Conservation (phyloP, 92 coral and sea anemone species). For the Ricordea florida region DNA sequence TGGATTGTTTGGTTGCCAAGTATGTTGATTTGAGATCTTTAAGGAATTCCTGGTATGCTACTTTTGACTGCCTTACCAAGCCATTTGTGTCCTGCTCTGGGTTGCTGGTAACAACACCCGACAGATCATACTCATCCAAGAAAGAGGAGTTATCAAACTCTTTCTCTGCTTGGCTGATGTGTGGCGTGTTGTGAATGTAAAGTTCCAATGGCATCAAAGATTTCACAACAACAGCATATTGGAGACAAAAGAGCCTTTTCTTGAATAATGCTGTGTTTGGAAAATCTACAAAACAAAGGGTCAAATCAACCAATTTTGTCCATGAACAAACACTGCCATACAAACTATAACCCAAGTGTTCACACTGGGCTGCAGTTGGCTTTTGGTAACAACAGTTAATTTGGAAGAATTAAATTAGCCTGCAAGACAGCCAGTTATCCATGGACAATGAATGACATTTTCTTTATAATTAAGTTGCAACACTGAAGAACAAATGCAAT, state of each 20-base stretch:
- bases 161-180: conserved; percentile 54
- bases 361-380: no score
- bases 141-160: conserved; percentile 35
- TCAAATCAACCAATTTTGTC: no score
- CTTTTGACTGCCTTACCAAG: conserved; percentile 33
- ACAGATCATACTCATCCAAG: conserved; percentile 68
- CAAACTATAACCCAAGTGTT: no score
- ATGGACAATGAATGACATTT: no score
- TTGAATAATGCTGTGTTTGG: conserved; percentile 65
- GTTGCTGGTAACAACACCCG: conserved; percentile 27
- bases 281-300: background rate
- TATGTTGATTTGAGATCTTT: conserved; percentile 45
- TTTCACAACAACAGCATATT: conserved; percentile 69
- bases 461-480: no score
- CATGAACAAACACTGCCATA: no score
- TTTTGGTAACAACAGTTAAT: background rate
- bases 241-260: conserved; percentile 74
- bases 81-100: background rate
- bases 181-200: conserved; percentile 74
- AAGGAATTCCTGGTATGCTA: conserved; percentile 66
- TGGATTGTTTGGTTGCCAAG: conserved; percentile 19
- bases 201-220: conserved; percentile 64
- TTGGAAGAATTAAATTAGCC: no score
- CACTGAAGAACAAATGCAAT: no score
- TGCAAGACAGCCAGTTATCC: no score